These are phyloP conservation scores for Cirrhinus molitorella DNA, from an alignment of 2,797 vertebrate genomes.

Conservation along the genomic window DNA sequence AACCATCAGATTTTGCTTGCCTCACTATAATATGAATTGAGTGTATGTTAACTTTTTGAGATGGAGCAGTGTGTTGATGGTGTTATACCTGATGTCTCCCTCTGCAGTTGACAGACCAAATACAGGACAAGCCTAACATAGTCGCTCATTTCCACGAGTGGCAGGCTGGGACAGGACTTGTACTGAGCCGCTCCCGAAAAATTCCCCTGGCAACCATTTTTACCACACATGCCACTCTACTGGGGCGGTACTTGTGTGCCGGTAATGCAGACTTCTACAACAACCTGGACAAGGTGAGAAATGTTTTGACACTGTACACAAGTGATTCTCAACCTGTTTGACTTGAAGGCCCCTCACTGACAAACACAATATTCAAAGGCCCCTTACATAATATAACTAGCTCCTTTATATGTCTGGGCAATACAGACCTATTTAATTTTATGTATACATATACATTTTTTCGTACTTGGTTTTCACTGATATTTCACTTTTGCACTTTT, in stretches of 20 bases:
- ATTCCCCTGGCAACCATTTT: slow-evolving; percentile 92
- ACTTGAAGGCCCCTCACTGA: neutral
- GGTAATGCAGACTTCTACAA: slow-evolving; percentile 97
- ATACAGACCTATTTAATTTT: neutral
- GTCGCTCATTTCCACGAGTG: slow-evolving; percentile 95
- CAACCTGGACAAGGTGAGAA: slow-evolving; percentile 88
- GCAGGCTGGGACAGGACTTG: slow-evolving; percentile 91
- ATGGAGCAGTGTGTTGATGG: neutral
- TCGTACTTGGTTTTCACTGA: neutral
- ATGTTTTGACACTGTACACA: neutral
- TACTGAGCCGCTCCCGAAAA: slow-evolving; percentile 85
- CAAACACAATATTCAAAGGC: neutral
- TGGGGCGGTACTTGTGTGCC: slow-evolving; percentile 94
- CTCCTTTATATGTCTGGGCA: neutral
- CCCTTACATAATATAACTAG: neutral
- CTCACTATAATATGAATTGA: neutral
- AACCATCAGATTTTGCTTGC: neutral
- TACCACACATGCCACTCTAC: slow-evolving; percentile 94
- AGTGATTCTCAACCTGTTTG: neutral
- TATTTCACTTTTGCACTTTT: neutral
- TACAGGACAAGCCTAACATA: slow-evolving; percentile 82
- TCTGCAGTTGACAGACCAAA: slow-evolving; percentile 83
- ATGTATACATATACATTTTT: no score
- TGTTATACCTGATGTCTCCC: neutral
- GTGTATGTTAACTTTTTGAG: neutral